phyloP scores from a whole-genome alignment of 2,113 vertebrate genomes.

The Ptilonorhynchus violaceus region DNA sequence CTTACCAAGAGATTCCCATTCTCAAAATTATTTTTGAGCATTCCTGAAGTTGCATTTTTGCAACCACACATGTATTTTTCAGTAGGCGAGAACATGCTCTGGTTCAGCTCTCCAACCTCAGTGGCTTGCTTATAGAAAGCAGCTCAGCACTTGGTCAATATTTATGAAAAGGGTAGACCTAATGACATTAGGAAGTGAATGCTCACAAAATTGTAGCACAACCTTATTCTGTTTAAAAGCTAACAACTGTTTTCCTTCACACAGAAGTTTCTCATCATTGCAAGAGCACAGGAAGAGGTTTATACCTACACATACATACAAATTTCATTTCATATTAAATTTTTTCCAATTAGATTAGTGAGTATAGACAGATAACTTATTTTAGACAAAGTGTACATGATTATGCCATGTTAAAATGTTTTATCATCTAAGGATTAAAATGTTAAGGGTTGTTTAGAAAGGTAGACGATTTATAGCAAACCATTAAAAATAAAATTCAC shows the following conservation, averaged over 20 bases:
- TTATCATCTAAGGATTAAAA: background rate
- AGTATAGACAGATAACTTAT: background rate
- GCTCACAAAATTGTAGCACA: background rate
- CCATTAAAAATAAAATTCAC: constrained; percentile 5
- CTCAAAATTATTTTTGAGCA: background rate
- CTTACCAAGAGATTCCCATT: background rate
- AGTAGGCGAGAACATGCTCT: background rate
- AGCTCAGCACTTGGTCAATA: background rate
- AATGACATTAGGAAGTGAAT: background rate
- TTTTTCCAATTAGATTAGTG: background rate
- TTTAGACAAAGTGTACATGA: background rate
- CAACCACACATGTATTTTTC: background rate
- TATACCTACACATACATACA: background rate
- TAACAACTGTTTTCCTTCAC: background rate
- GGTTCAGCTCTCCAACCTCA: background rate
- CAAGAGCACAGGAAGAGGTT: background rate
- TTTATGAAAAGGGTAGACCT: background rate
- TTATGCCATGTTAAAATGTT: background rate
- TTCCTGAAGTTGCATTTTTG: background rate
- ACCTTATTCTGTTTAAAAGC: background rate
- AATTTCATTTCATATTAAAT: background rate
- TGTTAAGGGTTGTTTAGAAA: background rate
- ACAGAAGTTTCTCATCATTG: background rate
- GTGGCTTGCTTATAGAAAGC: background rate
- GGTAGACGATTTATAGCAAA: background rate